Evolutionary conservation across 2,888 invertebrate species (phyloP).

Genomic region (Homarus gammarus): DNA sequence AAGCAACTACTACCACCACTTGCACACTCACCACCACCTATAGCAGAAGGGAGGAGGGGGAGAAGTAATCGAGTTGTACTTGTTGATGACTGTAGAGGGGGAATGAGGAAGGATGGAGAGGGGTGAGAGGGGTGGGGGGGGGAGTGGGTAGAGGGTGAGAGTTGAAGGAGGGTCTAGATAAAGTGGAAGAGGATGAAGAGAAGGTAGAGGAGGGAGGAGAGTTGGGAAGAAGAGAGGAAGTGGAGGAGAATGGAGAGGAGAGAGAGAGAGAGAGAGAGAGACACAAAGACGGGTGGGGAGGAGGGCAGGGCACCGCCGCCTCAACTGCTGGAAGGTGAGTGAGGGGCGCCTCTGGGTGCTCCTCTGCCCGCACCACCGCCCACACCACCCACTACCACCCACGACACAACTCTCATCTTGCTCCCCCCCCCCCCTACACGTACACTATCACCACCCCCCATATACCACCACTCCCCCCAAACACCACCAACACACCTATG

Average conservation of each 20-base stretch:
- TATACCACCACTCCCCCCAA: neutral
- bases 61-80: too few relatives aligned
- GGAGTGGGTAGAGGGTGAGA: neutral
- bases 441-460: neutral
- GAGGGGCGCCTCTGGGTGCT: neutral
- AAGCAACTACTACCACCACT: neutral
- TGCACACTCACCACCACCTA: neutral
- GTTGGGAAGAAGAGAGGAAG: neutral
- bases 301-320: neutral
- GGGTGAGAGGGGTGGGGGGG: neutral
- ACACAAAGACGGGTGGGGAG: neutral
- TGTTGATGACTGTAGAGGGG: too few relatives aligned
- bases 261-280: neutral
- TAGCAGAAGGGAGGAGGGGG: too few relatives aligned
- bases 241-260: neutral
- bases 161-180: too few relatives aligned
- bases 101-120: too few relatives aligned
- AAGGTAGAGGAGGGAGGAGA: slow-evolving; percentile 4
- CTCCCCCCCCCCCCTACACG: neutral
- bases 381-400: neutral
- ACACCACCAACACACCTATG: neutral
- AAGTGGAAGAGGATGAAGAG: neutral
- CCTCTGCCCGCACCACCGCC: neutral
- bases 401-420: neutral
- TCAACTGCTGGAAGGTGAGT: neutral